Percentiles rank a stretch among this genome's conserved stretches.
Evolutionary conservation across 2,888 invertebrate genomes (phyloP).

Genomic region (Chloromyia formosa): DNA sequence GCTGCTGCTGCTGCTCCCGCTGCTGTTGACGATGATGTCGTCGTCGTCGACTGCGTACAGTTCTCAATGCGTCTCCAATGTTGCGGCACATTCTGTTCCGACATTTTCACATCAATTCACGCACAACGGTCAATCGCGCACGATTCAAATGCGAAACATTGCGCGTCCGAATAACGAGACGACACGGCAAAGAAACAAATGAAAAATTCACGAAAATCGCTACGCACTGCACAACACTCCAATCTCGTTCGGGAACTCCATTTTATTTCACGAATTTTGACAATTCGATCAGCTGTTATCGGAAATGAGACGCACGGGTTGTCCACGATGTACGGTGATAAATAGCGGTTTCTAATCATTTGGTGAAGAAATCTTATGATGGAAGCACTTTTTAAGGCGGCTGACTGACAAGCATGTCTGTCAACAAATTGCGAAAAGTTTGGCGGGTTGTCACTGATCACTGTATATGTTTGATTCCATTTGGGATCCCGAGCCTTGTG

Average conservation of each 20-base stretch:
- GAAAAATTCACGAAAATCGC: slow-evolving; percentile 22
- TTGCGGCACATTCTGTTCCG: slow-evolving; percentile 38
- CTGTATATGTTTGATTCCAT: neutral
- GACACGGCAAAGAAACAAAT: neutral
- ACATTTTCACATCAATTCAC: slow-evolving; percentile 27
- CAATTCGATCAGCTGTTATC: slow-evolving; percentile 42
- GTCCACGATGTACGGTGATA: slow-evolving; percentile 31
- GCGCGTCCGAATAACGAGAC: neutral
- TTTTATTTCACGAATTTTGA: slow-evolving; percentile 38
- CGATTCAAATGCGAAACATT: slow-evolving; percentile 27
- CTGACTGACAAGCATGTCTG: neutral
- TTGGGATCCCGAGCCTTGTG: neutral
- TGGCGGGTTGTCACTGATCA: neutral
- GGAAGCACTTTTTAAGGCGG: too few relatives aligned
- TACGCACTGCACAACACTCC: slow-evolving; percentile 11
- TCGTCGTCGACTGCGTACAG: slow-evolving; percentile 26
- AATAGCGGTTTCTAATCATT: neutral
- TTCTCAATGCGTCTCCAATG: slow-evolving; percentile 39
- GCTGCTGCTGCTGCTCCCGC: too few relatives aligned
- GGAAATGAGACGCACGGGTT: slow-evolving; percentile 11
- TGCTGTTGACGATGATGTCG: neutral
- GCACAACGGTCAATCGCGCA: slow-evolving; percentile 11
- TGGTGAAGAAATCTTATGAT: too few relatives aligned
- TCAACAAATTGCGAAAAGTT: neutral
- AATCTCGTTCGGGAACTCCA: slow-evolving; percentile 36